Conservation (phyloP, 2,113 vertebrate species). For the Erythrocebus patas region DNA sequence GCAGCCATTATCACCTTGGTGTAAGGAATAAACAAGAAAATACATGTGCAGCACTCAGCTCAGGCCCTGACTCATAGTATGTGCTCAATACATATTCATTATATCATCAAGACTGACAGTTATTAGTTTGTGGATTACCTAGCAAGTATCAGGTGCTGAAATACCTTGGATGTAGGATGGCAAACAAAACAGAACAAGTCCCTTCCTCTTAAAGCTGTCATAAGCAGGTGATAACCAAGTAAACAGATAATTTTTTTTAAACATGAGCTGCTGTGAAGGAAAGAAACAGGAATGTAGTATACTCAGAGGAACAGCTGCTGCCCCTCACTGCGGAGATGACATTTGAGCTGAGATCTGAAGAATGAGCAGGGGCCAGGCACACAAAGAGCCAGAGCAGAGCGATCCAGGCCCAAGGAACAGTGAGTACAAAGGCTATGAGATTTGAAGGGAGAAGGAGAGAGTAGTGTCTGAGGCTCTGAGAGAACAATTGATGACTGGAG, state of each 20-base stretch:
- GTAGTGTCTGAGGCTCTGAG: neutral
- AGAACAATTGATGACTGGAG: neutral
- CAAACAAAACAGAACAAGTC: neutral
- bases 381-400: neutral
- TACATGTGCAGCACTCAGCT: neutral
- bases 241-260: neutral
- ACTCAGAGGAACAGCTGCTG: neutral
- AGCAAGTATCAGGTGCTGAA: neutral
- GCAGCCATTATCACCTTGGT: neutral
- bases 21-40: neutral
- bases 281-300: neutral
- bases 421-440: neutral
- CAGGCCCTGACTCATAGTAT: neutral
- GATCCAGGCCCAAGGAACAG: neutral
- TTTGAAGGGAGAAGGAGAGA: neutral
- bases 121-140: neutral
- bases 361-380: neutral
- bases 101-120: neutral
- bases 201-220: neutral
- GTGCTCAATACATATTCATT: neutral
- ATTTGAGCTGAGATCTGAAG: slow-evolving; percentile 55
- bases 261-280: neutral
- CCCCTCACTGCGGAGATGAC: neutral
- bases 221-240: neutral
- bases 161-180: neutral